Base-by-base conservation (phyloP, 2,113 vertebrate species). In the Elephas maximus region DNA sequence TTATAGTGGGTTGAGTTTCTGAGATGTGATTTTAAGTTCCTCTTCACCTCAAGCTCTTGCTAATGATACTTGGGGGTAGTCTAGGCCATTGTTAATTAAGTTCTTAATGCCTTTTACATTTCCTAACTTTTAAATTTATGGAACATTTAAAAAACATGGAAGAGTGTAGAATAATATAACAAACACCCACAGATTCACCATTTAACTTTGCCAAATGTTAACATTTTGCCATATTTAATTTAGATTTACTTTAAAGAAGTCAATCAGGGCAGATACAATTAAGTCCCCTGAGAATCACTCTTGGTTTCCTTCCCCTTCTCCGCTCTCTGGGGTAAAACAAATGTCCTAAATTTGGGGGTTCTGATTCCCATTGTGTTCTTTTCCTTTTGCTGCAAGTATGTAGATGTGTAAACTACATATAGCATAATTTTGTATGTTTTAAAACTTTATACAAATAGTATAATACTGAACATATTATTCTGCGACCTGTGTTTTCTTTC, bases 211-310 rank as follows among this genome's bases (percentile, higher is more conserved):
- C 82, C 74, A 94, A 67, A 63, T 74, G 45, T 81, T 96, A 96
- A 62, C 14, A 60, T 96, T 96, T 97, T 96, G 33, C 48, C 74
- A 74, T 93, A 74, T 92, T 90, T 83, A 92, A 90, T 87, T 96
- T 65, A 89, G 28, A 90, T 90, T 94, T 96, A 95, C 80, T 92
- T 97, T 88, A 94, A 93, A 93, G 92, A 91, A 89, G 82, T 74
- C 53, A 65, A 86, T 33, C 73, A 86, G 28, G 77, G 62, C 62
- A 84, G 41, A 80, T 41, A 74, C 65, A 74, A 79, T 30, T 93
- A 93, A 80, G 63, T 91, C 3, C n/a, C 4, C n/a, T n/a, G 30
- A 81, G 60, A 76, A 78, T 23, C 8, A 26, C 18, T 93, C 4
- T 95, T 20, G 79, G n/a, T 85, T 86, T 93, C 63, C 41, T 81